These are phyloP conservation scores for Siderastrea siderea DNA, from an alignment of 92 coral and sea anemone species.

Conservation along the genomic window DNA sequence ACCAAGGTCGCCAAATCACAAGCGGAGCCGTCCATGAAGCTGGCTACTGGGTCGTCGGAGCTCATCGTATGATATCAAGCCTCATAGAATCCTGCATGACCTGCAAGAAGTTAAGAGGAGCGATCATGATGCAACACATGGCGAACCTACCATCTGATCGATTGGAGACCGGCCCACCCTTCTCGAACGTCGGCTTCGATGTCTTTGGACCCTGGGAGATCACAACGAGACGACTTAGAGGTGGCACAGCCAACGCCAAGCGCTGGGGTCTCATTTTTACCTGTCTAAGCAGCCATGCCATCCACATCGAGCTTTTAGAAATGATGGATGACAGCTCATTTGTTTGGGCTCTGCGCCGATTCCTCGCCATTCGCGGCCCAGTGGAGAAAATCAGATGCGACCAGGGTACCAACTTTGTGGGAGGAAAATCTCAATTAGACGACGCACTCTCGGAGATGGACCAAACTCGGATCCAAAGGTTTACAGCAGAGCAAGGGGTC, in stretches of 20 bases:
- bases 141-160: conserved; percentile 31
- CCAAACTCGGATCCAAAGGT: not conserved
- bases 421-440: conserved; percentile 19
- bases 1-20: not conserved
- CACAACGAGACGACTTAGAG: conserved; percentile 24
- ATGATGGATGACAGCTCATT: conserved; percentile 10
- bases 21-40: not conserved
- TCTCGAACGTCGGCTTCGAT: too few relatives aligned
- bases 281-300: not conserved
- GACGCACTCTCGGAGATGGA: conserved; percentile 23
- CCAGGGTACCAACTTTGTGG: conserved; percentile 26
- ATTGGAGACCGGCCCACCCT: not conserved
- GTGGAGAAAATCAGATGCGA: not conserved
- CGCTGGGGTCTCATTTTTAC: conserved; percentile 31
- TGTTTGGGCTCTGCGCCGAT: not conserved
- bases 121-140: conserved; percentile 14
- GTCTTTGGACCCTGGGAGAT: too few relatives aligned
- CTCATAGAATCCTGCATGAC: not conserved
- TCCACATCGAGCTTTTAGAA: conserved; percentile 13
- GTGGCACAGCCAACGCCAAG: conserved; percentile 29
- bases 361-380: conserved; percentile 30
- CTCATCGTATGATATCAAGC: not conserved
- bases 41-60: not conserved
- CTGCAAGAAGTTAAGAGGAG: not conserved
- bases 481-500: not conserved